Base-by-base conservation (phyloP, 2,113 vertebrate genomes). In the Chaetura pelagica region DNA sequence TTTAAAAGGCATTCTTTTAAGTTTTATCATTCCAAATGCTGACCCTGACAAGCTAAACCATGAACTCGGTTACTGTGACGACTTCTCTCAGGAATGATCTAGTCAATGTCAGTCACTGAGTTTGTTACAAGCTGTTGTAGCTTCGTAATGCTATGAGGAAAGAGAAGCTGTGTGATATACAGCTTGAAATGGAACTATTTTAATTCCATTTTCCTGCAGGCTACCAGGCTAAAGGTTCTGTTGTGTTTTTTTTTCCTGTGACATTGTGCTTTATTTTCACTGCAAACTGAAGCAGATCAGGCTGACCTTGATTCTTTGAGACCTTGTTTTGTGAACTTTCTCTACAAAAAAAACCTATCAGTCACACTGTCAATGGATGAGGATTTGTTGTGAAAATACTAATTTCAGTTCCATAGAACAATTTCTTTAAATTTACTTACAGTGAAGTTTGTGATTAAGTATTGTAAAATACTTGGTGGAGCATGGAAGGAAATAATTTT, bases 331-430 rank as follows among this genome's bases (percentile, higher is more conserved):
- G 18, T 29, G 17, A 40, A 12, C 23, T 40, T n/a, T n/a, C 16
- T 38, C 19, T 51, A 34, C 12, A 46, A 74, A 77, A 63, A 15
- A 35, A 75, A n/a, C 34, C 5, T 5, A 35, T 22, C 8, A 29
- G 21, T 49, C 69, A 49, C 4, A 4, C 18, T 27, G 11, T 16
- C 5, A 24, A 2, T 13, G 1, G 1, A 82, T n/a, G n/a, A n/a
- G n/a, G n/a, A n/a, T n/a, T n/a, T n/a, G n/a, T n/a, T n/a, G n/a
- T n/a, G n/a, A n/a, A 82, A 84, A 76, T 49, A 35, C 15, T 27
- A 4, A 2, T 30, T 89, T 38, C 16, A 29, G 11, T 85, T 40
- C 20, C 7, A 18, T 0, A 61, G 21, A 90, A 77, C 6, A 35
- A 29, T 14, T 62, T 52, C 9, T 44, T 77, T 4, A 54, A 55